Evolutionary conservation across 2,888 invertebrate genomes (phyloP).

Genomic region (Caenorhabditis sinica): DNA sequence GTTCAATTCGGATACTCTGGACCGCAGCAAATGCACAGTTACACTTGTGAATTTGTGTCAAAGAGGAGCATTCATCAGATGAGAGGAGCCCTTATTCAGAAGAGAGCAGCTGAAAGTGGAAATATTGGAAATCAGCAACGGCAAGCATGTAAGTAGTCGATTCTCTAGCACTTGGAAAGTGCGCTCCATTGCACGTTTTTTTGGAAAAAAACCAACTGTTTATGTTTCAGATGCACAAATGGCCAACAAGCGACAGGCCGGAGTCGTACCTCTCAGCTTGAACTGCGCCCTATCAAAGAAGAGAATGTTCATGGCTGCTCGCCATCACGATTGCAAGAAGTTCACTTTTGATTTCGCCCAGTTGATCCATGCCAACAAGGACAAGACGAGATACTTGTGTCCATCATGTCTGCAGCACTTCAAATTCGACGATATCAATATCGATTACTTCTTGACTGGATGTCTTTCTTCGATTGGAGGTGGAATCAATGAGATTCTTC

Average conservation of each 20-base stretch:
- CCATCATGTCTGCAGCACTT: neutral
- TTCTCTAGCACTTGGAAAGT: neutral
- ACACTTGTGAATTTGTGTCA: conserved; percentile 38
- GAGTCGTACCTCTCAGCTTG: conserved; percentile 2
- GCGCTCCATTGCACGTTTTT: neutral
- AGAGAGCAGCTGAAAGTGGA: neutral
- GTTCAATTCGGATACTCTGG: conserved; percentile 46
- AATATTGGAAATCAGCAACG: neutral
- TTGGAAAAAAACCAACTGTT: neutral
- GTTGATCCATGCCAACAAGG: neutral
- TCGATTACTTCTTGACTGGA: conserved; percentile 29
- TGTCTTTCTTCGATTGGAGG: neutral
- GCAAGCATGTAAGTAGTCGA: conserved; percentile 17
- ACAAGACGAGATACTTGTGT: conserved; percentile 27
- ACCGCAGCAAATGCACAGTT: conserved; percentile 20
- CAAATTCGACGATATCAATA: conserved; percentile 44
- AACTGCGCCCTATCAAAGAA: conserved; percentile 41
- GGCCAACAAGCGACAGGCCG: conserved; percentile 25
- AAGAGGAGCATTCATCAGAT: neutral
- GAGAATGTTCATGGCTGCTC: conserved; percentile 44
- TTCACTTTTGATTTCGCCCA: conserved; percentile 38
- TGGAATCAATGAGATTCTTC: conserved; percentile 28
- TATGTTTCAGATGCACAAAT: conserved; percentile 25
- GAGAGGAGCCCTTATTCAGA: neutral
- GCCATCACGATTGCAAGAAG: conserved; percentile 46